Evolutionary conservation across 2,888 invertebrate genomes (phyloP).

Genomic region (Drosophila melanocephala): DNA sequence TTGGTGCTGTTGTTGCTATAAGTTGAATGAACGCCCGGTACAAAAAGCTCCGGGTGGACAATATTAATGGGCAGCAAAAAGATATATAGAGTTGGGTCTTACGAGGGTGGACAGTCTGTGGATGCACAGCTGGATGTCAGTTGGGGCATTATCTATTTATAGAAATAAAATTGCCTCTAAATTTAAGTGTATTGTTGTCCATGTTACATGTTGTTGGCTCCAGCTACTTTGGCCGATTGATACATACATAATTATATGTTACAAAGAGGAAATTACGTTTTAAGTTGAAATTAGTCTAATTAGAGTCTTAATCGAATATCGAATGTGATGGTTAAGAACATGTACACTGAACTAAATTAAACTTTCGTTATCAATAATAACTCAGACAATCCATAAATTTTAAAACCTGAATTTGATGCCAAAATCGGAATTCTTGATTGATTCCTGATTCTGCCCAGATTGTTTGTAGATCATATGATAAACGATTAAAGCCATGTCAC

Average conservation of each 20-base stretch:
- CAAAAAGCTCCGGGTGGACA: constrained; percentile 56
- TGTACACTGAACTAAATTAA: neutral
- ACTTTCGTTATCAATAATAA: neutral
- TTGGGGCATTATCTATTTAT: constrained; percentile 40
- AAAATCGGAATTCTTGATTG: neutral
- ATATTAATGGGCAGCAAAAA: constrained; percentile 53
- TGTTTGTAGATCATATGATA: neutral
- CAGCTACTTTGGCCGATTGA: neutral
- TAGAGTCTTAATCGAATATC: no score
- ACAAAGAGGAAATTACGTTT: neutral
- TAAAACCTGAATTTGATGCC: neutral
- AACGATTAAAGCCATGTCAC: neutral
- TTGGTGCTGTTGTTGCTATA: constrained; percentile 25
- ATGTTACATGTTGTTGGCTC: neutral
- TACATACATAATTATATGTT: neutral
- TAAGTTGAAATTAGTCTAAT: neutral
- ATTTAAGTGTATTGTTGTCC: constrained; percentile 18
- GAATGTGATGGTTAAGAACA: neutral
- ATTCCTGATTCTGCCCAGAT: neutral
- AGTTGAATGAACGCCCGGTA: constrained; percentile 66
- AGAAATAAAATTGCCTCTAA: constrained; percentile 42
- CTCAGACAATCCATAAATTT: neutral
- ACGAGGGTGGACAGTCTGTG: constrained; percentile 24
- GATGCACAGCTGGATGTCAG: constrained; percentile 39
- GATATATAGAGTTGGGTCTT: constrained; percentile 34